Percentiles rank a stretch among this genome's conserved stretches.
Evolutionary conservation across 2,113 vertebrate species (phyloP).

Genomic region (Crypturellus undulatus): DNA sequence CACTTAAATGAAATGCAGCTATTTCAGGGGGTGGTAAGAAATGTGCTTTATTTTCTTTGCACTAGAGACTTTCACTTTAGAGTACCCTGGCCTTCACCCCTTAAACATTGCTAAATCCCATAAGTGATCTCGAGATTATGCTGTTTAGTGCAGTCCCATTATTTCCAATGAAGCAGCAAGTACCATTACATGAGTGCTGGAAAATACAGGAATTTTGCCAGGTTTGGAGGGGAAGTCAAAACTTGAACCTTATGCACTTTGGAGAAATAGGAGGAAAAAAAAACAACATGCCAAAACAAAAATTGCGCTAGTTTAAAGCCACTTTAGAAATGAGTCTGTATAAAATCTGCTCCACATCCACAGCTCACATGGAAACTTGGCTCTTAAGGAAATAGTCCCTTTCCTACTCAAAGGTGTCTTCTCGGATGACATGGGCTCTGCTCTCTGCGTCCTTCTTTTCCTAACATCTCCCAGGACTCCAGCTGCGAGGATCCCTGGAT

Average conservation of each 20-base stretch:
- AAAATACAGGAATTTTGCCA: neutral
- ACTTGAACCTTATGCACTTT: neutral
- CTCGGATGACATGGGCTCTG: fast-evolving
- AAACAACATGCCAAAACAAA: fast-evolving
- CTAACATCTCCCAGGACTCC: neutral
- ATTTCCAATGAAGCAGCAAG: constrained; percentile 55
- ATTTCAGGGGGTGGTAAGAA: neutral
- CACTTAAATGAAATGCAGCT: neutral
- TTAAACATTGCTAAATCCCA: neutral
- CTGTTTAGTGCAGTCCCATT: constrained; percentile 25
- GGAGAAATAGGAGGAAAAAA: neutral
- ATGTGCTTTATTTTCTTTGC: neutral
- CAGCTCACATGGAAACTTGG: neutral
- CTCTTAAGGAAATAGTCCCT: neutral
- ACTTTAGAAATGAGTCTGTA: neutral
- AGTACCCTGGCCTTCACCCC: neutral
- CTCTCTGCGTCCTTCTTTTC: neutral
- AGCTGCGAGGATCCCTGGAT: neutral
- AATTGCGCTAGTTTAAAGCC: neutral
- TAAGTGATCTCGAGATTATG: constrained; percentile 15
- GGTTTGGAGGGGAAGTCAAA: neutral
- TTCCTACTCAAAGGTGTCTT: neutral
- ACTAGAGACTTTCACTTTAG: neutral
- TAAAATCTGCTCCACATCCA: neutral
- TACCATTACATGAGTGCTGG: neutral